Evolutionary conservation across 2,888 invertebrate species (phyloP).

Genomic region (Pollenia griseotomentosa): DNA sequence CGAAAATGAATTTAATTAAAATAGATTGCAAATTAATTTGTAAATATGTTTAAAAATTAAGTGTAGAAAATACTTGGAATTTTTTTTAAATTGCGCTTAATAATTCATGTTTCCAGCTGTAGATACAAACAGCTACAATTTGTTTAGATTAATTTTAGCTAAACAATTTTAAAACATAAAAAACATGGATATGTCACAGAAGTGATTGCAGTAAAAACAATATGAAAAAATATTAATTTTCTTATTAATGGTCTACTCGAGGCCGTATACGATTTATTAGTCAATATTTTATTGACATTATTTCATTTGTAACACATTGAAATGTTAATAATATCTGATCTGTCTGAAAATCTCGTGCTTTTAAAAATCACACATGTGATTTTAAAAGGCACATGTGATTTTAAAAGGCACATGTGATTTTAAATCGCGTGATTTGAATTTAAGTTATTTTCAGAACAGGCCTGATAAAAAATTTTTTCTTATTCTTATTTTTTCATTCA

Average conservation of each 20-base stretch:
- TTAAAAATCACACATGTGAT: no score
- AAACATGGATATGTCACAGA: not conserved
- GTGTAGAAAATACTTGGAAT: conserved; percentile 6
- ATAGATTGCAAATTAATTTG: not conserved
- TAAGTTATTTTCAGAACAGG: no score
- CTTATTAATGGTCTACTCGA: not conserved
- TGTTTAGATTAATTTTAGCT: conserved; percentile 11
- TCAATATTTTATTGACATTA: no score
- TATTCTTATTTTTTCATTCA: no score
- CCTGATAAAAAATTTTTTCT: no score
- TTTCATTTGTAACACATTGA: no score
- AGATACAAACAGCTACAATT: not conserved
- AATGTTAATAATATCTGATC: no score
- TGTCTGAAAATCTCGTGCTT: no score
- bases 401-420: no score
- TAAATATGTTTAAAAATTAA: not conserved
- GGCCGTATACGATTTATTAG: no score
- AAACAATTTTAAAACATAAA: conserved; percentile 4
- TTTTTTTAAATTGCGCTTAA: not conserved
- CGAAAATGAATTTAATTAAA: not conserved
- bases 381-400: no score
- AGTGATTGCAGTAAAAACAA: not conserved
- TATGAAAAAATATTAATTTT: not conserved
- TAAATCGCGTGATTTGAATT: no score
- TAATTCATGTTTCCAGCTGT: not conserved